Base-by-base conservation (phyloP, 2,113 vertebrate species). In the Vulpes ferrilata region DNA sequence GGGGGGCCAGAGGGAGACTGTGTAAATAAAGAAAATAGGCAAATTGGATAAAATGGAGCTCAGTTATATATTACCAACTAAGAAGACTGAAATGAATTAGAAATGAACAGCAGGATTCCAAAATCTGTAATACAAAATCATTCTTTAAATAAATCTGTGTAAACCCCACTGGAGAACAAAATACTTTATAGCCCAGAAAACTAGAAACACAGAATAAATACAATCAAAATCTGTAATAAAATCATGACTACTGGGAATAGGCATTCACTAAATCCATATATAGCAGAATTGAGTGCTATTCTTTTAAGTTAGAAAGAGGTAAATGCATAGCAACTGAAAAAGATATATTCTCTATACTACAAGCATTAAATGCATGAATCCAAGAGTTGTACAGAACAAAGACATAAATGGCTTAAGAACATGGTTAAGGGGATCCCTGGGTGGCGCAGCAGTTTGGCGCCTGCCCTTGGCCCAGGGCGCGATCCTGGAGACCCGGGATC, bases 281-380 rank as follows among this genome's bases (percentile, higher is more conserved):
- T 1, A 60, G 9, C 16, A 95, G 48, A 91, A 91, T 0, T 67
- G 60, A 79, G 12, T 59, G 19, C 4, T 25, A 23, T 25, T 73
- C 17, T 55, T 92, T 60, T 16, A 73, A n/a, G 11, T 86, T 53
- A 88, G 55, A 86, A 94, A 82, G 43, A 86, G 27, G 16, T n/a
- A 89, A 93, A 88, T 19, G 3, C 38, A n/a, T 27, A 59, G 11
- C 38, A 93, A 93, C 82, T 83, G 74, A 71, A 71, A 93, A 96
- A 91, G 13, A 30, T 13, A 9, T 7, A 43, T 48, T 84, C 7
- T 78, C 32, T 51, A 30, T 3, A 86, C 11, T 22, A 0, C 5
- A 69, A 93, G 15, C 51, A 73, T 30, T 85, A 32, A 9, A 55
- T 11, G 9, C 64, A 57, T 12, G 27, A 87, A 93, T 32, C 7